Conservation (phyloP, 2,113 vertebrate species). For the Podarcis cretensis region DNA sequence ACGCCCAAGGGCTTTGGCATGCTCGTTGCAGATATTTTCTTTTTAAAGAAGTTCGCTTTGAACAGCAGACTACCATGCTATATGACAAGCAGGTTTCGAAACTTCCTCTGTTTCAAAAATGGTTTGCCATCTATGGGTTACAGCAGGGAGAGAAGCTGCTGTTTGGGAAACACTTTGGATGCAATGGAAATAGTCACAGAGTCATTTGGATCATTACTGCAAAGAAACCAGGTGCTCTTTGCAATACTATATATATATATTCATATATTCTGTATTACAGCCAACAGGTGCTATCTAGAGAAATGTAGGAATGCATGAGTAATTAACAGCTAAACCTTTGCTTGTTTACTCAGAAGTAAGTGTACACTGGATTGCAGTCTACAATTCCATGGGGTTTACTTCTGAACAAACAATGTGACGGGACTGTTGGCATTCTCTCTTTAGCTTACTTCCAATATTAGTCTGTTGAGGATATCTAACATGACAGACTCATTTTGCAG, state of each 20-base stretch:
- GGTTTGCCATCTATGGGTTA: neutral
- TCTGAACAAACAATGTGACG: neutral
- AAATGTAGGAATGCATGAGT: neutral
- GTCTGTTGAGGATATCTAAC: neutral
- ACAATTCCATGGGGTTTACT: neutral
- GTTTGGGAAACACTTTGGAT: neutral
- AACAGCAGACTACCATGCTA: neutral
- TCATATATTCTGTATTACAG: neutral
- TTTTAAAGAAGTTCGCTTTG: neutral
- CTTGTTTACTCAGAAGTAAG: neutral
- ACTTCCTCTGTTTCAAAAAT: neutral
- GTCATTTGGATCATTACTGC: neutral
- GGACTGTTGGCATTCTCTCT: neutral
- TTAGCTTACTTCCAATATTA: neutral
- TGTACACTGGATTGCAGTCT: no score
- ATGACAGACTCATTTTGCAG: neutral
- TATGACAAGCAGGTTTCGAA: neutral
- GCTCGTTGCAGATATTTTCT: neutral
- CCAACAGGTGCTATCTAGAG: neutral
- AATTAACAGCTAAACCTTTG: neutral
- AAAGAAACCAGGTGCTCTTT: neutral
- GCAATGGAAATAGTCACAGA: neutral
- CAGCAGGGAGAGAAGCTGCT: neutral
- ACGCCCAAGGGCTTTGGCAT: neutral
- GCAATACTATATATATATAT: neutral